Base-by-base conservation (phyloP, 2,113 vertebrate species). In the Elanoides forficatus region DNA sequence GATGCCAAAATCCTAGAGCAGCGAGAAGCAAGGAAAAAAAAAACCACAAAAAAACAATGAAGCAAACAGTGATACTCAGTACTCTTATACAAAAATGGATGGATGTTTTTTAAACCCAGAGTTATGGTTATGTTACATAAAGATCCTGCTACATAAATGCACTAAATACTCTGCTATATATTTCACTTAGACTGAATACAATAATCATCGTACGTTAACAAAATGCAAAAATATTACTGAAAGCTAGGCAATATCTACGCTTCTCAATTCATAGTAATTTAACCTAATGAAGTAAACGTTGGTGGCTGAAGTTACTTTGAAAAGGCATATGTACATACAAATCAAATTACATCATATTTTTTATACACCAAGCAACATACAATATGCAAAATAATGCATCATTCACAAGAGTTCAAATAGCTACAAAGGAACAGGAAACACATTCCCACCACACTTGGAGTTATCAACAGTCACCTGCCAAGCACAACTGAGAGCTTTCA, bases 1-100 rank as follows among this genome's bases (percentile, higher is more conserved):
- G 96, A 99, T 96, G 88, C 98, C 98, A 94, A 99, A 99, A 95
- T 99, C 99, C 99, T 99, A 97, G 60, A 96, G 75, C 45, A 95
- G 91, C 34, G 95, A 95, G 85, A 97, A 94, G 62, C 36, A 90
- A 71, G 32, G 38, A 52, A 76, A 65, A 52, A 86, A 27, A 1
- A 40, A 40, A 40, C 40, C 38, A 38, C 38, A 38, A 38, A 36
- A 63, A 93, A 48, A 36, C 20, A 96, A 65, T 43, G 55, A 96
- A 45, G 59, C 15, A 86, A 95, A 79, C 56, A 93, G 84, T 66
- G 47, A 92, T 42, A 79, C 75, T 96, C 66, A 78, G 55, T 47
- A 87, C 12, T 43, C 6, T 15, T n/a, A 78, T 29, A 78, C 29
- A 91, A 93, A 96, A 95, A 82, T 43, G 30, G 53, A 83, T 62